phyloP scores from a whole-genome alignment of 1,140 invertebrate genomes.

The Lucilia sericata region DNA sequence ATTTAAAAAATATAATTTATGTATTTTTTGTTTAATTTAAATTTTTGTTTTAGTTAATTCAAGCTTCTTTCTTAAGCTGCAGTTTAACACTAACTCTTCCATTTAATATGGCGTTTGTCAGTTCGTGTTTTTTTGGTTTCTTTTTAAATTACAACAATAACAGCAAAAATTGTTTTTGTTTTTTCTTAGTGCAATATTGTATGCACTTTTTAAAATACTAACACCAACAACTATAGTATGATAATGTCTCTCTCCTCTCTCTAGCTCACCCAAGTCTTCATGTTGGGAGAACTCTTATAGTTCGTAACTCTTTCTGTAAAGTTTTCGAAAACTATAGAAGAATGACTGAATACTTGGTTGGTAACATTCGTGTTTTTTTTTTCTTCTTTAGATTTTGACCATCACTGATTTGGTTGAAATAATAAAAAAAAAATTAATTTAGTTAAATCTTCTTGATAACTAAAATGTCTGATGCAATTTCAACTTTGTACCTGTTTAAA shows the following conservation, averaged over 20 bases:
- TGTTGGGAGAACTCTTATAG: not conserved
- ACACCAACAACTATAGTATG: too few species aligned
- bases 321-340: not conserved
- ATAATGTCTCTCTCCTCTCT: not conserved
- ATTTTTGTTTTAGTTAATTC: not conserved
- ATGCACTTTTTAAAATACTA: too few species aligned
- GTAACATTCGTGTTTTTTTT: not conserved
- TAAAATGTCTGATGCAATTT: constrained; percentile 1
- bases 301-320: not conserved
- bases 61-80: too few species aligned
- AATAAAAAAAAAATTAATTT: not conserved
- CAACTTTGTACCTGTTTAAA: not conserved
- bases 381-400: not conserved
- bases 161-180: too few species aligned
- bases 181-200: too few species aligned
- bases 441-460: not conserved
- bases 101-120: too few species aligned
- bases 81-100: too few species aligned
- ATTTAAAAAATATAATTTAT: not conserved
- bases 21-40: not conserved
- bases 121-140: not conserved
- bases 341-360: not conserved
- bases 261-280: not conserved
- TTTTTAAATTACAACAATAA: not conserved
- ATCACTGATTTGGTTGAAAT: not conserved